Conservation (phyloP, 2,888 invertebrate species). For the Lepidonotus clava region DNA sequence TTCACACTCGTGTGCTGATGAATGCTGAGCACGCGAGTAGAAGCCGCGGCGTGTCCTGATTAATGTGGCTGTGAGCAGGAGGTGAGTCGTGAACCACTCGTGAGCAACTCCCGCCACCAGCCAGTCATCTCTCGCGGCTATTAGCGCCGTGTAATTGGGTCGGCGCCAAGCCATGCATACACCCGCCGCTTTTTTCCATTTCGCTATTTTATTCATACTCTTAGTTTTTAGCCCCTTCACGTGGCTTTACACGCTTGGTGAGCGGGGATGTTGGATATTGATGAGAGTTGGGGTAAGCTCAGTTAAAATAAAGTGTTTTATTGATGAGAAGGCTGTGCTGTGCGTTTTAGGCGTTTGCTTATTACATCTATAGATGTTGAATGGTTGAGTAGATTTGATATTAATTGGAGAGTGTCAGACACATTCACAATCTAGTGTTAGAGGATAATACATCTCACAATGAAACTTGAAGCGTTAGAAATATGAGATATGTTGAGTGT, state of each 20-base stretch:
- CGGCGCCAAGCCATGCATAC: slow-evolving; percentile 11
- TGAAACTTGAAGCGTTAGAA: no score
- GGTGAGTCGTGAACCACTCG: background rate
- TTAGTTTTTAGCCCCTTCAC: background rate
- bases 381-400: no score
- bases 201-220: background rate
- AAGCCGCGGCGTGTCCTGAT: background rate
- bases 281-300: background rate
- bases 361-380: no score
- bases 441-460: no score
- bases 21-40: slow-evolving; percentile 5
- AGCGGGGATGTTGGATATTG: background rate
- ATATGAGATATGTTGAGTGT: no score
- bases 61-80: background rate
- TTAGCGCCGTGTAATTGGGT: background rate
- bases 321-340: no score
- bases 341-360: no score
- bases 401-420: no score
- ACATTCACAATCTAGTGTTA: no score
- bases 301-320: background rate
- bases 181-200: background rate
- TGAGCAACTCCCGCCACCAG: background rate
- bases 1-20: background rate
- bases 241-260: background rate
- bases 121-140: background rate